Conservation (phyloP, 2,797 vertebrate species). For the Masticophis lateralis region DNA sequence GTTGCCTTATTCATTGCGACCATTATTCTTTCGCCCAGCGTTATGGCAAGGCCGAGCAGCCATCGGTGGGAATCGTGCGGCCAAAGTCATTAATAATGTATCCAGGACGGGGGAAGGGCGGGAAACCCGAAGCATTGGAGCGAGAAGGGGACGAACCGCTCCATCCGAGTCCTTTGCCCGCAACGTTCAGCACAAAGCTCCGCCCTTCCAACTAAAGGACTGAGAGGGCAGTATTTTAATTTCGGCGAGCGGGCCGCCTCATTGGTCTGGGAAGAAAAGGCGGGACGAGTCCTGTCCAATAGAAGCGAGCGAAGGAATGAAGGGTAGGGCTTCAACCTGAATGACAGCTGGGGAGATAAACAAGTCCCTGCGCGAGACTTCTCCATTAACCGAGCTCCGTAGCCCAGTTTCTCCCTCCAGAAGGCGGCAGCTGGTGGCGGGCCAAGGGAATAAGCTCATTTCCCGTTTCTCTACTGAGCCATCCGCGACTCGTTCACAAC, state of each 20-base stretch:
- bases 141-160: neutral
- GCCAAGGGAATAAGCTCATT: too few relatives aligned
- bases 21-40: neutral
- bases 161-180: neutral
- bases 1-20: neutral
- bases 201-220: neutral
- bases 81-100: neutral
- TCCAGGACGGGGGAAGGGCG: constrained; percentile 8
- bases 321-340: neutral
- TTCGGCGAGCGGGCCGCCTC: neutral
- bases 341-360: constrained; percentile 60
- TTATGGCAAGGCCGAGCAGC: neutral
- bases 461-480: too few relatives aligned
- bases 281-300: neutral
- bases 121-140: neutral
- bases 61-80: neutral
- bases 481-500: constrained; percentile 6
- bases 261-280: neutral
- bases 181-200: neutral
- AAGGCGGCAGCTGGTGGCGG: too few relatives aligned
- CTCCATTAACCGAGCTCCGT: accelerated
- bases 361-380: constrained; percentile 29
- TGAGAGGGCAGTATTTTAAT: neutral
- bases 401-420: neutral
- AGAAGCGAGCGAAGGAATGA: accelerated